Evolutionary conservation across 1,140 invertebrate genomes (phyloP).

Genomic region (Lepeophtheirus salmonis): DNA sequence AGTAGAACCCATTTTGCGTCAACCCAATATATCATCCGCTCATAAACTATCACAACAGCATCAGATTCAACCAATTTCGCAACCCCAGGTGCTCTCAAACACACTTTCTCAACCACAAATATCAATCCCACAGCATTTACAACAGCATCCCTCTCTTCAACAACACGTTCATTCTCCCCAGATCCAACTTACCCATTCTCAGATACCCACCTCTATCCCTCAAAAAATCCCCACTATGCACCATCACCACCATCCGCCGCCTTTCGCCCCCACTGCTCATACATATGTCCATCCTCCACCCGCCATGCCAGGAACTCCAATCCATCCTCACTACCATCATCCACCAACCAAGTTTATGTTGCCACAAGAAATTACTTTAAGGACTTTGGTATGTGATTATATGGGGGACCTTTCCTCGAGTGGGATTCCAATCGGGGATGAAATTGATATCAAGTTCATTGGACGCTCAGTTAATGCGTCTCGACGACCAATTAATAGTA

Average conservation of each 20-base stretch:
- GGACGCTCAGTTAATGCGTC: not conserved
- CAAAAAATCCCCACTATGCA: not conserved
- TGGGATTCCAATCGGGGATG: not conserved
- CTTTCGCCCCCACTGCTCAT: too few species aligned
- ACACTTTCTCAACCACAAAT: not conserved
- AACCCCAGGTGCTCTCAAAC: not conserved
- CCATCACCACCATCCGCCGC: too few species aligned
- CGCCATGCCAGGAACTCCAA: not conserved
- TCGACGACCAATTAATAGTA: conserved; percentile 1
- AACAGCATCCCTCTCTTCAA: not conserved
- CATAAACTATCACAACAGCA: too few species aligned
- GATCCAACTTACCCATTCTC: not conserved
- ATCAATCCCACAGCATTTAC: not conserved
- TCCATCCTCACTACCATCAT: not conserved
- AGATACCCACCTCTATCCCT: too few species aligned
- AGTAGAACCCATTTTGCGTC: not conserved
- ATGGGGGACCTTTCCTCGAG: not conserved
- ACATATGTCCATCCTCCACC: too few species aligned
- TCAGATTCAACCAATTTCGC: not conserved
- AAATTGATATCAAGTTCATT: conserved; percentile 4
- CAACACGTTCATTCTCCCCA: not conserved
- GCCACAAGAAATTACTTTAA: not conserved
- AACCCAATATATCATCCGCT: not conserved
- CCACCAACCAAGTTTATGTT: not conserved
- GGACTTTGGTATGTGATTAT: conserved; percentile 3